These are phyloP conservation scores for Leistus spinibarbis DNA, from an alignment of 2,888 invertebrate genomes.

Conservation along the genomic window DNA sequence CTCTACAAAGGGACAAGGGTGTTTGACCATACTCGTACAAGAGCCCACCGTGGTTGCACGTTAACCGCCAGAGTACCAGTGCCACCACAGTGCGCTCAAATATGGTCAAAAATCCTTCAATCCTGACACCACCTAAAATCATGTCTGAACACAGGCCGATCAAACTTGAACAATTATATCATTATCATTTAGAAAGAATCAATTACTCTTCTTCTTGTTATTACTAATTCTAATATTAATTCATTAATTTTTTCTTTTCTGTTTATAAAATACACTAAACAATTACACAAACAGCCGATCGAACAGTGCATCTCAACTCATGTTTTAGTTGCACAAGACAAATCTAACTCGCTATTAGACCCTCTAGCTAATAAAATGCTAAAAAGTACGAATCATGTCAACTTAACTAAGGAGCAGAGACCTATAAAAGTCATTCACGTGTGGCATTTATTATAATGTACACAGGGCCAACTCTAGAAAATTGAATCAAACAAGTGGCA, in stretches of 20 bases:
- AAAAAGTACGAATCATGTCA: too few species aligned
- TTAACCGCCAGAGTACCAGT: constrained; percentile 23
- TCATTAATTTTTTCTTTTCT: not conserved
- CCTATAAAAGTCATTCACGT: too few species aligned
- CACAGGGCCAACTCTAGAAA: too few species aligned
- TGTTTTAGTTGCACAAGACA: not conserved
- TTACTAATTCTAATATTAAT: not conserved
- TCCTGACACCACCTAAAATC: constrained; percentile 60
- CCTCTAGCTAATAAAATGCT: too few species aligned
- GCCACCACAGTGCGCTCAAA: constrained; percentile 51
- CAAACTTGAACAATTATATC: constrained; percentile 45
- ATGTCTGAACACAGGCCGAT: constrained; percentile 52
- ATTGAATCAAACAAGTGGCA: too few species aligned
- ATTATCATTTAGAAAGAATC: constrained; percentile 53
- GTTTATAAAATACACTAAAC: not conserved
- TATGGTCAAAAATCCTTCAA: constrained; percentile 76
- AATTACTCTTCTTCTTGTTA: constrained; percentile 46
- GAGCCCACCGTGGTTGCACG: constrained; percentile 38
- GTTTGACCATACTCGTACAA: constrained; percentile 68
- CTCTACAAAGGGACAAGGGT: constrained; percentile 67
- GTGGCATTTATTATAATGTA: too few species aligned
- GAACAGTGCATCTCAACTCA: not conserved
- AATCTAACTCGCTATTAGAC: not conserved
- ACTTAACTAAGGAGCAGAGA: too few species aligned
- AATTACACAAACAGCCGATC: not conserved